Percentiles rank a stretch among this genome's conserved stretches.
phyloP scores from a whole-genome alignment of 1,140 invertebrate species.

The Ctenoplectra terminalis region DNA sequence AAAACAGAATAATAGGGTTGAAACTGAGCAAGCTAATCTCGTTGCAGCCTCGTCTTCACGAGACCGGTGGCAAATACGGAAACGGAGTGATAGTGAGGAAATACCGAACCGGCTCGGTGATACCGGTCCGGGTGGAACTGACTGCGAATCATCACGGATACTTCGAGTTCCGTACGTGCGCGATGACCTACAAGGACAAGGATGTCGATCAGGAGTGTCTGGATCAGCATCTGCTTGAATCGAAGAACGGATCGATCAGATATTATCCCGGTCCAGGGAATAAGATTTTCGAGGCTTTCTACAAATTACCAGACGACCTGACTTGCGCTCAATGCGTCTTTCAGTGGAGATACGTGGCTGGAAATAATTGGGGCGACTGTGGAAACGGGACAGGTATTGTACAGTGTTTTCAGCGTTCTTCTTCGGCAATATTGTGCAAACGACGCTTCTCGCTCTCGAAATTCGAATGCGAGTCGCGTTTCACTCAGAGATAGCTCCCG shows the following conservation, averaged over 20 bases:
- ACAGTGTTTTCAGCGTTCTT: not conserved
- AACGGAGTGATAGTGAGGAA: slow-evolving; percentile 90
- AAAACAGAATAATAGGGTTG: too few relatives aligned
- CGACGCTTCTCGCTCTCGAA: not conserved
- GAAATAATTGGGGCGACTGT: slow-evolving; percentile 91
- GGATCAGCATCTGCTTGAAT: slow-evolving; percentile 87
- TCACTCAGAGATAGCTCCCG: too few relatives aligned
- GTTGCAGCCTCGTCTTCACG: slow-evolving; percentile 89
- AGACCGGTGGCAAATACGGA: slow-evolving; percentile 92
- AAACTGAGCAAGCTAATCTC: too few relatives aligned
- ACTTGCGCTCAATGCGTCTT: slow-evolving; percentile 91
- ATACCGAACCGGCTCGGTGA: slow-evolving; percentile 87
- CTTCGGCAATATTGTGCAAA: not conserved
- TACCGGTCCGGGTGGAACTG: slow-evolving; percentile 89
- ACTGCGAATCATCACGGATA: slow-evolving; percentile 92
- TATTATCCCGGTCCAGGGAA: slow-evolving; percentile 91
- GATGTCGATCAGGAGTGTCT: slow-evolving; percentile 90
- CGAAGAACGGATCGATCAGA: slow-evolving; percentile 83
- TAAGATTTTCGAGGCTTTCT: slow-evolving; percentile 90
- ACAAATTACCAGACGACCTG: slow-evolving; percentile 86
- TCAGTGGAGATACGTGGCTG: slow-evolving; percentile 92
- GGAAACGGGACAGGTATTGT: slow-evolving; percentile 84
- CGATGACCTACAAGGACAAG: slow-evolving; percentile 83
- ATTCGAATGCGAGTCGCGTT: slow-evolving; percentile 1
- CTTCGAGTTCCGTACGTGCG: slow-evolving; percentile 94